Evolutionary conservation across 2,888 invertebrate genomes (phyloP).

Genomic region (Sabatieria punctata): DNA sequence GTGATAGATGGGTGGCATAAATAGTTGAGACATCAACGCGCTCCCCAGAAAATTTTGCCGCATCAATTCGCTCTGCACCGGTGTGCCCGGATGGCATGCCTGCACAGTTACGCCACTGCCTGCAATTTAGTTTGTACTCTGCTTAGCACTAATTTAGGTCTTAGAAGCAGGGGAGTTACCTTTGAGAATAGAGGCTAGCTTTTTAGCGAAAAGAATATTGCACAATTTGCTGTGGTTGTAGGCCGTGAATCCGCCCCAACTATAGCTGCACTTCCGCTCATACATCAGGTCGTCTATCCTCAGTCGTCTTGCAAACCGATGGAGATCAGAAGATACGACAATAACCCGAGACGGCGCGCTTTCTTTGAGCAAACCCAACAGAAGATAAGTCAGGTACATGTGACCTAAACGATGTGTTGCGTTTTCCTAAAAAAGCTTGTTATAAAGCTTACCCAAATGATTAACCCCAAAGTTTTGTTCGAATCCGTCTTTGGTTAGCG

Average conservation of each 20-base stretch:
- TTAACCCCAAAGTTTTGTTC: conserved; percentile 60
- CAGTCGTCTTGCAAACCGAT: conserved; percentile 1
- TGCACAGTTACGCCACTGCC: conserved; percentile 4
- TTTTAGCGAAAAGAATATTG: conserved; percentile 5
- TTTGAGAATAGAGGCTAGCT: background rate
- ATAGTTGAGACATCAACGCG: background rate
- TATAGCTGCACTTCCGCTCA: conserved; percentile 1
- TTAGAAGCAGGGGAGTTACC: conserved; percentile 1
- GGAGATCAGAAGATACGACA: conserved; percentile 10
- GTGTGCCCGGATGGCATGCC: conserved; percentile 7
- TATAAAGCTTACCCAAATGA: conserved; percentile 16
- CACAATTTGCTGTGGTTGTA: conserved; percentile 11
- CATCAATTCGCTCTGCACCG: background rate
- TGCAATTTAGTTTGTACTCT: background rate
- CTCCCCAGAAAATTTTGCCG: background rate
- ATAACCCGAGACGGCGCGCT: conserved; percentile 5
- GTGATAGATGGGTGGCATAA: background rate
- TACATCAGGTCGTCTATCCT: conserved; percentile 7
- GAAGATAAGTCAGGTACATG: conserved; percentile 9
- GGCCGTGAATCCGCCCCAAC: background rate
- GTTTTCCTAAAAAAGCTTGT: background rate
- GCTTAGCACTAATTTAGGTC: background rate
- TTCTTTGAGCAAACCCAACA: conserved; percentile 7
- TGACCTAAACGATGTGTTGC: conserved; percentile 4
- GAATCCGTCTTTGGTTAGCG: conserved; percentile 56